Percentiles rank a stretch among this genome's conserved stretches.
Evolutionary conservation across 2,113 vertebrate species (phyloP).

Genomic region (Eurystomus gularis): DNA sequence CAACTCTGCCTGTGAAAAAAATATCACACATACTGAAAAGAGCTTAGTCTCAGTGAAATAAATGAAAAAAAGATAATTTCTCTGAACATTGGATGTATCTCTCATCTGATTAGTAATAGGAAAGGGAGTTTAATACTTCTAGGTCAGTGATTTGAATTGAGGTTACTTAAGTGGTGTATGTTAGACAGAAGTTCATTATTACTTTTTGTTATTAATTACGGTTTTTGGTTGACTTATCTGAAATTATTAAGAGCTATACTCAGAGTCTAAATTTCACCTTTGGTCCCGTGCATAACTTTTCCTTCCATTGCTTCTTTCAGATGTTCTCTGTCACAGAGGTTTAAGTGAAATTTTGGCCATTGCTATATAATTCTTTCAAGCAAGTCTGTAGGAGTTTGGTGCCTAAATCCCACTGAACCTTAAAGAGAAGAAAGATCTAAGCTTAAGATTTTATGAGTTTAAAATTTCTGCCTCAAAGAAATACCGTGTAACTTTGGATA

Average conservation of each 20-base stretch:
- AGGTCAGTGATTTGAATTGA: slow-evolving; percentile 43
- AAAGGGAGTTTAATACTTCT: slow-evolving; percentile 19
- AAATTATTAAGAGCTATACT: neutral
- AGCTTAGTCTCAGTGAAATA: neutral
- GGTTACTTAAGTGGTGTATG: slow-evolving; percentile 27
- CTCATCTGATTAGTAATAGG: neutral
- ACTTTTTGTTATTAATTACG: slow-evolving; percentile 33
- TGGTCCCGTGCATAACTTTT: neutral
- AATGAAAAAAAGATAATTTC: neutral
- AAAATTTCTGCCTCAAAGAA: neutral
- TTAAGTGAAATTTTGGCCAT: neutral
- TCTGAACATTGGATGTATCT: neutral
- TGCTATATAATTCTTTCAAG: neutral
- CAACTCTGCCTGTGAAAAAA: neutral
- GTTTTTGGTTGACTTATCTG: neutral
- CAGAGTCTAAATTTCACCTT: neutral
- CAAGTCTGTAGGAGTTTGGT: neutral
- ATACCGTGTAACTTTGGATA: neutral
- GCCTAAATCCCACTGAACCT: neutral
- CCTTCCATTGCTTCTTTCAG: neutral
- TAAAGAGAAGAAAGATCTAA: neutral
- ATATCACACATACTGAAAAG: neutral
- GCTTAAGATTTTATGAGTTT: neutral
- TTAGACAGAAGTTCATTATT: slow-evolving; percentile 25
- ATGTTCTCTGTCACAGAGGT: neutral